Percentiles rank a stretch among this genome's conserved stretches.
These are phyloP conservation scores for Tetramorium simillimum DNA, from an alignment of 1,140 invertebrate species.

Conservation along the genomic window DNA sequence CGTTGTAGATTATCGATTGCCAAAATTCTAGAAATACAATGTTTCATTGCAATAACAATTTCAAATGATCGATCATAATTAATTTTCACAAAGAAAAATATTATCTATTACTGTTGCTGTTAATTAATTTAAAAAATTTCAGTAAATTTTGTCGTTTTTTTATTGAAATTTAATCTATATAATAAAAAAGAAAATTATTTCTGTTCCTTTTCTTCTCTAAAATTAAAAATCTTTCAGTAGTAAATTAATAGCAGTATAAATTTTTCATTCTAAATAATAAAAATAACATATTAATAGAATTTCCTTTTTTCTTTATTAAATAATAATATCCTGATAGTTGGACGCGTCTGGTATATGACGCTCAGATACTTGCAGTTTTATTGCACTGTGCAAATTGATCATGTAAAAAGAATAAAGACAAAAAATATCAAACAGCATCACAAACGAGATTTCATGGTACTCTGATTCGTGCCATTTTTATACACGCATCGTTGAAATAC, in stretches of 20 bases:
- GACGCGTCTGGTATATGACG: neutral
- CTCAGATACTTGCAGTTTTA: conserved; percentile 4
- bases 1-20: neutral
- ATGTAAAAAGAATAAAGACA: conserved; percentile 25
- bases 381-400: neutral
- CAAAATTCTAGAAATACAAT: neutral
- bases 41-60: neutral
- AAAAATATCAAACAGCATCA: conserved; percentile 31
- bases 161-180: neutral
- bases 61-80: neutral
- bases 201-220: neutral
- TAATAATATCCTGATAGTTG: neutral
- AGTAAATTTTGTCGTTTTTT: too few relatives aligned
- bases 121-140: neutral
- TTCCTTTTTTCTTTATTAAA: neutral
- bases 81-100: neutral
- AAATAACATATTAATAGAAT: neutral
- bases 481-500: conserved; percentile 20
- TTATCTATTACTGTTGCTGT: neutral
- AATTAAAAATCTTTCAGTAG: neutral
- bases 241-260: conserved; percentile 14
- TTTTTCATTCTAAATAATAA: neutral
- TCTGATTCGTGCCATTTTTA: conserved; percentile 27
- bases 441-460: conserved; percentile 32
- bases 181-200: neutral